phyloP scores from a whole-genome alignment of 2,797 vertebrate species.

The Agapornis canus region DNA sequence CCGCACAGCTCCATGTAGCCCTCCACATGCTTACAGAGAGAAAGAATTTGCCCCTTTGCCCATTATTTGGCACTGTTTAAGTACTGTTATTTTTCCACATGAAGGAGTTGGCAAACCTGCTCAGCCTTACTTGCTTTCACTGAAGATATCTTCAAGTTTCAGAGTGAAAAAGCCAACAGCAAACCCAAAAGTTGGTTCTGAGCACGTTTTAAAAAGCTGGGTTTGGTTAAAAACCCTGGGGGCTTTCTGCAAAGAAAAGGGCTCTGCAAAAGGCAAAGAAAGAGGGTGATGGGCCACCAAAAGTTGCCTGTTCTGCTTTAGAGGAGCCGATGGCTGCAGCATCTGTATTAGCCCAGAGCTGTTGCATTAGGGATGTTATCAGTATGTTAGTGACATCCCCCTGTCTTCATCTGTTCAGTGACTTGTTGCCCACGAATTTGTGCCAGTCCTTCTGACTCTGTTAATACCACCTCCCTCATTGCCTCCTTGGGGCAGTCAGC shows the following conservation, averaged over 20 bases:
- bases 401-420: neutral
- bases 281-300: neutral
- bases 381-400: rapidly evolving
- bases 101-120: neutral
- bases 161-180: neutral
- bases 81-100: rapidly evolving
- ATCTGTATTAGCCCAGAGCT: neutral
- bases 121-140: neutral
- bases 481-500: neutral
- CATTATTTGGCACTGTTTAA: neutral
- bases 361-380: neutral
- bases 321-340: rapidly evolving
- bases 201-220: rapidly evolving
- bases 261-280: neutral
- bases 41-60: neutral
- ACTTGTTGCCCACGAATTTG: too few species aligned
- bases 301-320: neutral
- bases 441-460: neutral
- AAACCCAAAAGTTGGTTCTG: neutral
- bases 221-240: neutral
- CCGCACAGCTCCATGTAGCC: rapidly evolving
- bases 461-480: neutral
- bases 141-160: neutral
- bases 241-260: neutral
- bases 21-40: rapidly evolving